A percentile compares a stretch with the other conserved stretches of the same genome.
Evolutionary conservation across 2,888 invertebrate genomes (phyloP).

Genomic region (Petrolisthes manimaculis): DNA sequence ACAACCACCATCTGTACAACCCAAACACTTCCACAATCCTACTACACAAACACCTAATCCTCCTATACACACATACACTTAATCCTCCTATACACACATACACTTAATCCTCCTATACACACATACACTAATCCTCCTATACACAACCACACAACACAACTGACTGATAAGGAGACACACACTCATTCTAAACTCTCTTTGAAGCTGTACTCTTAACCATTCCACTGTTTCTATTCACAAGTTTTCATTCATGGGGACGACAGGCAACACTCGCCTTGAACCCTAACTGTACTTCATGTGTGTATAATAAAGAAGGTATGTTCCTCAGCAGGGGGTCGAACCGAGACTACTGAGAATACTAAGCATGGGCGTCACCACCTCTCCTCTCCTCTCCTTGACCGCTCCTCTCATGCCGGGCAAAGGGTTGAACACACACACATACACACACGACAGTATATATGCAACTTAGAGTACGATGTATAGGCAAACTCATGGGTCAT

Average conservation of each 20-base stretch:
- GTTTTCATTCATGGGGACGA: neutral
- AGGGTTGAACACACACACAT: conserved; percentile 4
- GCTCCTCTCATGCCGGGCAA: neutral
- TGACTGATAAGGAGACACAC: too few species aligned
- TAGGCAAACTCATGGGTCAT: neutral
- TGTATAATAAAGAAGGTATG: neutral
- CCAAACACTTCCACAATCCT: too few species aligned
- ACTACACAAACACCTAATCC: too few species aligned
- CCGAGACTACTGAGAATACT: neutral
- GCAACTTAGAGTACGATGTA: conserved; percentile 15
- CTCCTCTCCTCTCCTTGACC: neutral
- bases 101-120: too few species aligned
- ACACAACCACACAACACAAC: too few species aligned
- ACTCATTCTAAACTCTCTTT: neutral
- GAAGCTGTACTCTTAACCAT: neutral
- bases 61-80: too few species aligned
- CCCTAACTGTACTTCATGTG: neutral
- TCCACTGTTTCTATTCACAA: neutral
- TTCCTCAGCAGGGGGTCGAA: neutral
- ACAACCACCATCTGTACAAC: too few species aligned
- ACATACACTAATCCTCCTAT: too few species aligned
- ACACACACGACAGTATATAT: conserved; percentile 12
- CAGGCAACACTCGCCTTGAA: neutral
- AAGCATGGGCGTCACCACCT: neutral
- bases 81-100: too few species aligned